These are phyloP conservation scores for Pelodiscus sinensis DNA, from an alignment of 2,113 vertebrate species.

Conservation along the genomic window DNA sequence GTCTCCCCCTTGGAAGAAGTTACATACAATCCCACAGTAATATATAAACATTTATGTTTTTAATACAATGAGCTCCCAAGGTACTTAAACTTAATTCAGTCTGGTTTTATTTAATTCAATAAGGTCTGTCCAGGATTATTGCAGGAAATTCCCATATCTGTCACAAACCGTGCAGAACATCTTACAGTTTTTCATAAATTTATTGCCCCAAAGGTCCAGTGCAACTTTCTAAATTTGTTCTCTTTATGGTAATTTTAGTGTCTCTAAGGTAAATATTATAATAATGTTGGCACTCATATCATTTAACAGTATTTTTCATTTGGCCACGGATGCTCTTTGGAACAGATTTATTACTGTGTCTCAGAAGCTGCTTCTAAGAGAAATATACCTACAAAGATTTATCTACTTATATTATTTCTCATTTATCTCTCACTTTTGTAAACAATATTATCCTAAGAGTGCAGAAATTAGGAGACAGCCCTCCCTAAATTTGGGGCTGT, in stretches of 20 bases:
- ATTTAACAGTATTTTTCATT: conserved; percentile 65
- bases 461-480: conserved; percentile 43
- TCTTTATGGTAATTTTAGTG: not conserved
- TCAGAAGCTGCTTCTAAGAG: conserved; percentile 41
- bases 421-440: conserved; percentile 17
- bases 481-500: not conserved
- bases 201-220: conserved; percentile 24
- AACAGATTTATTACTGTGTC: conserved; percentile 52
- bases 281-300: conserved; percentile 50
- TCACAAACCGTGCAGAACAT: not conserved
- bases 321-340: conserved; percentile 28
- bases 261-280: conserved; percentile 57
- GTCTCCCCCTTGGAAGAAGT: not conserved
- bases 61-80: not conserved
- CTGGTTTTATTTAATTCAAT: not conserved
- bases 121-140: not conserved
- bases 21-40: not conserved
- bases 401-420: conserved; percentile 36
- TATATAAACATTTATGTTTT: not conserved
- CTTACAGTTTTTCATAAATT: not conserved
- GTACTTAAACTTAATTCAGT: not conserved
- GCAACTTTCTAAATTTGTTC: not conserved
- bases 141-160: not conserved
- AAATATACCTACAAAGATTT: conserved; percentile 18
- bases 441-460: conserved; percentile 24